Base-by-base conservation (phyloP, 2,113 vertebrate species). In the Tiliqua scincoides region DNA sequence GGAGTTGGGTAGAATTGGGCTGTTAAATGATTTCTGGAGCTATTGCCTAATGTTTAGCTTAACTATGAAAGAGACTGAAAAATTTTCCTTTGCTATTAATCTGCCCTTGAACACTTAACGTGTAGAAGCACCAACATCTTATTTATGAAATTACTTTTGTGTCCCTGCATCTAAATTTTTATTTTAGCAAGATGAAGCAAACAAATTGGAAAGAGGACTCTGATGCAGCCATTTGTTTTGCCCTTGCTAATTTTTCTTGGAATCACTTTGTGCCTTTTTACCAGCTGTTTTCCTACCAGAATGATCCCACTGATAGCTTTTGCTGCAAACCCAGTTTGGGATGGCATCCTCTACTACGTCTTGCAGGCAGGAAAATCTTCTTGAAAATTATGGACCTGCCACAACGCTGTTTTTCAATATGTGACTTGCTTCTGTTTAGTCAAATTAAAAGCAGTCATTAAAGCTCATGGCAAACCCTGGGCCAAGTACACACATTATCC, bases 111-210 rank as follows among this genome's bases (percentile, higher is more conserved):
- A 9, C 52, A 72, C 32, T 89, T 88, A 17, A 79, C 67, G 43
- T 80, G 32, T 86, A 20, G 7, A 92, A 89, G 82, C 27, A 87
- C 63, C 20, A 43, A 85, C 35, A 80, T 88, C 77, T 83, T 40
- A 93, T 87, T 77, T 23, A 23, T 90, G 75, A 35, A 80, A 76
- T 54, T 57, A 4, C 1, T 87, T 72, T 10, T 83, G 27, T 84
- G 71, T 70, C 17, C 37, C n/a, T 82, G 18, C 86, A 65, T 83
- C 7, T 27, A 85, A 35, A 85, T 88, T 93, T 77, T 65, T 84
- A 84, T 57, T 86, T 10, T 68, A 86, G 80, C 5, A 87, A 87
- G 87, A 65, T 32, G 2, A 92, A 88, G 70, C 75, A 85, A 92
- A 37, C 5, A 83, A 82, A 91, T 67, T 86, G 79, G 67, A 82